Percentiles rank a stretch among this genome's conserved stretches.
phyloP scores from a whole-genome alignment of 2,113 vertebrate genomes.

The Rana temporaria region DNA sequence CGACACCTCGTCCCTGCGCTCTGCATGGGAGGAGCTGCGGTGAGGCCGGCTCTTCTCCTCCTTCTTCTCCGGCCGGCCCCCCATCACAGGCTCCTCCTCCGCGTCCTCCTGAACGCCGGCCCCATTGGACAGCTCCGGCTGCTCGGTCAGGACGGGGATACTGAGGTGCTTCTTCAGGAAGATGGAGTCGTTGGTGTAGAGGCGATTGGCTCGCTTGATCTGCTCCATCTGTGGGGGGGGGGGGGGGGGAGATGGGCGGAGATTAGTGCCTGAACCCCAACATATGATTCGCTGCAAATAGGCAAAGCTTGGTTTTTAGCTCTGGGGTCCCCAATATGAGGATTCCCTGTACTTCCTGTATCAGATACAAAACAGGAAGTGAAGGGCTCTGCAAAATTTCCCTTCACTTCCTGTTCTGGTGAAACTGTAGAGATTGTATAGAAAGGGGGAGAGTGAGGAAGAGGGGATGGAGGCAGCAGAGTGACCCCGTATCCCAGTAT shows the following conservation, averaged over 20 bases:
- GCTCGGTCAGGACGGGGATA: conserved; percentile 78
- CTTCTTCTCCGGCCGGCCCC: not conserved
- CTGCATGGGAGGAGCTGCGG: not conserved
- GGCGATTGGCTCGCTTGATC: conserved; percentile 89
- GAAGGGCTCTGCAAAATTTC: too few relatives aligned
- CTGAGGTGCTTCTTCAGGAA: conserved; percentile 86
- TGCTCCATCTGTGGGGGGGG: conserved; percentile 82
- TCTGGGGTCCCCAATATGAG: too few relatives aligned
- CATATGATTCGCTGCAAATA: too few relatives aligned
- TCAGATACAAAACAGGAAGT: too few relatives aligned
- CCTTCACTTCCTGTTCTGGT: too few relatives aligned
- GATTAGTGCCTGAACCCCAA: too few relatives aligned
- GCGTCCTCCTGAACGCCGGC: conserved; percentile 59
- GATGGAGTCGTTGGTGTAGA: conserved; percentile 93
- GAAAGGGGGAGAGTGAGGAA: too few relatives aligned
- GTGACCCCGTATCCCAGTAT: too few relatives aligned
- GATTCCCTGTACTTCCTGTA: too few relatives aligned
- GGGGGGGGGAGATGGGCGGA: not conserved
- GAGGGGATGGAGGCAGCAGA: too few relatives aligned
- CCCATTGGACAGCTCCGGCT: conserved; percentile 61
- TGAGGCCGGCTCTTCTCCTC: not conserved
- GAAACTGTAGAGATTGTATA: too few relatives aligned
- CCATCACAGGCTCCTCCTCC: conserved; percentile 44
- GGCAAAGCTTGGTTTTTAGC: too few relatives aligned
- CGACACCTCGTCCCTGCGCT: conserved; percentile 73